Conservation (phyloP, 2,888 invertebrate genomes). For the Trachelus troglodyta region DNA sequence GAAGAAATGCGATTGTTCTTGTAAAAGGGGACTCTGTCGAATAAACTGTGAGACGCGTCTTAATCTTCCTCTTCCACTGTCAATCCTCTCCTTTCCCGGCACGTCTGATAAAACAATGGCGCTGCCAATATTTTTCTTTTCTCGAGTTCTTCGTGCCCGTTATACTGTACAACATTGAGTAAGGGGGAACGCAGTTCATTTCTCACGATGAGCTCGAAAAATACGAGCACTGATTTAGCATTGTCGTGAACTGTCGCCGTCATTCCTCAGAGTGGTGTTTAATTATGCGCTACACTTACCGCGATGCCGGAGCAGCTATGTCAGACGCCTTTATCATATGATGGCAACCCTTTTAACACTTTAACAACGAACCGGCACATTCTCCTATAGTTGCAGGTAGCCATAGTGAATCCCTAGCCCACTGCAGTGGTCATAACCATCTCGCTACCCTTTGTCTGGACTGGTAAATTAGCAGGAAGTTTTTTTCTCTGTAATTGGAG, state of each 20-base stretch:
- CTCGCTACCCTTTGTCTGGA: background rate
- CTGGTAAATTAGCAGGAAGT: background rate
- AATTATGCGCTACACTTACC: conserved; percentile 41
- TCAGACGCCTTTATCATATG: background rate
- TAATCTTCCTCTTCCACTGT: background rate
- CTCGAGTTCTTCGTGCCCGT: no score
- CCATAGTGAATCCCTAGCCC: background rate
- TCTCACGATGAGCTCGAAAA: conserved; percentile 35
- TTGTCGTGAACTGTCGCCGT: conserved; percentile 47
- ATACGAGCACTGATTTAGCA: conserved; percentile 49
- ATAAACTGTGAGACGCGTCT: background rate
- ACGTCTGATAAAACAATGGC: background rate
- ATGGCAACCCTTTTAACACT: background rate
- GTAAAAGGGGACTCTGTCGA: background rate
- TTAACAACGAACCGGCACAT: background rate
- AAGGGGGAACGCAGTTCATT: conserved; percentile 35
- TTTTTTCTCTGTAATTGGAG: background rate
- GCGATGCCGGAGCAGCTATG: background rate
- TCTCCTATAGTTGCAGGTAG: background rate
- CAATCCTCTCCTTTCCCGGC: background rate
- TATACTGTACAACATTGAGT: background rate
- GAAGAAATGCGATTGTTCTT: background rate
- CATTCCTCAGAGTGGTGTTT: conserved; percentile 40
- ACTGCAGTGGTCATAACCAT: background rate
- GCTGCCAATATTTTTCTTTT: no score